Base-by-base conservation (phyloP, 2,888 invertebrate genomes). In the Drosophila formosana region DNA sequence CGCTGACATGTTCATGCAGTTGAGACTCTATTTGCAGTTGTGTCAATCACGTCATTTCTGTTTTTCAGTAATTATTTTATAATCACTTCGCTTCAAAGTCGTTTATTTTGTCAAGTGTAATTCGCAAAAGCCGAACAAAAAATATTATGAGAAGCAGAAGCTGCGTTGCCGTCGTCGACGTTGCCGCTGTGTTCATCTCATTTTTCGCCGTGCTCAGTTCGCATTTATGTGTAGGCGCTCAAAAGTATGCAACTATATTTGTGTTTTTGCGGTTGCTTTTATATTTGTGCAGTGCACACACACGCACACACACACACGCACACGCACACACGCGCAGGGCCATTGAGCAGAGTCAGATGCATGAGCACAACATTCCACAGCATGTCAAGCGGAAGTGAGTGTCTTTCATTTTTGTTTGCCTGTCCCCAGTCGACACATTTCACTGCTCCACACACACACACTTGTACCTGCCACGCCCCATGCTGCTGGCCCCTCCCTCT, bases 371-470 rank as follows among this genome's bases (percentile, higher is more conserved):
- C 84, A 83, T 83, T 87, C 87, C 78, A 67, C 73, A 80, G 49
- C 88, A 89, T 85, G 85, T 85, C 89, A 88, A 89, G 85, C 85
- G 88, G 85, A 85, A 88, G 88, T 79, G 89, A 89, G 85, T 85
- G 85, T 85, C 85, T 85, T 85, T 85, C 88, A 85, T 84, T 85
- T 89, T 87, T 78, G 89, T 89, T 87, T 89, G 72, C 72, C 75
- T 61, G 78, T 67, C 70, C 66, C 75, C 64, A 64, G 75, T 61
- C 47, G 52, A 46, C 72, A 52, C 47, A 72, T 58, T 57, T 63
- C 25, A 49, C 52, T 37, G 6, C 26, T 41, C n/a, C 30, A 52
- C 46, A 58, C 46, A 41, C 57, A 60, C 70, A 39, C 57, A 61
- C 75, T 57, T 66, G 72, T 71, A 68, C 52, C 65, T 77, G 50